Evolutionary conservation across 1,140 invertebrate genomes (phyloP).

Genomic region (Cydia fagiglandana): DNA sequence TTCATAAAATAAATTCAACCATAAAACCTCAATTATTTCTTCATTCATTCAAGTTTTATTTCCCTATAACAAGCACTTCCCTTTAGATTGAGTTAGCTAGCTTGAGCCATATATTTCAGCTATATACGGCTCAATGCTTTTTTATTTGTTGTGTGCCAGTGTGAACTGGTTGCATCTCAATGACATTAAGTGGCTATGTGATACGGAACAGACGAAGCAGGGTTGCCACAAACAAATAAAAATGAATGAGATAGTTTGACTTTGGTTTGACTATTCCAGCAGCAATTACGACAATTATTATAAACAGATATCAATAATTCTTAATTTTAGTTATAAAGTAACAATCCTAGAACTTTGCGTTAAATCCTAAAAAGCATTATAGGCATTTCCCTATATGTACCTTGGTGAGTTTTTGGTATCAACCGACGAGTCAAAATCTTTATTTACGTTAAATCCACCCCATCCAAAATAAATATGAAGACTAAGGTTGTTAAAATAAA

Average conservation of each 20-base stretch:
- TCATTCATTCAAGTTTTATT: not conserved
- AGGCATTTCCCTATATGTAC: too few species aligned
- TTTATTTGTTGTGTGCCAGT: conserved; percentile 1
- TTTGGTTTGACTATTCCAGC: too few species aligned
- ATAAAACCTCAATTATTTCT: not conserved
- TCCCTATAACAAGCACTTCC: not conserved
- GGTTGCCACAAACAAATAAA: not conserved
- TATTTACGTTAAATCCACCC: too few species aligned
- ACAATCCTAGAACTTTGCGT: too few species aligned
- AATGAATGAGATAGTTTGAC: too few species aligned
- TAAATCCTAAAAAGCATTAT: too few species aligned
- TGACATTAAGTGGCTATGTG: not conserved
- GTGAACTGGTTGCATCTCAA: not conserved
- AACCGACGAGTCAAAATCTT: not conserved
- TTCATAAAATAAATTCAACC: not conserved
- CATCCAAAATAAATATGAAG: not conserved
- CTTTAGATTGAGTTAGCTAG: not conserved
- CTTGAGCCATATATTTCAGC: not conserved
- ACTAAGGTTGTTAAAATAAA: not conserved
- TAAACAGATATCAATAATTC: too few species aligned
- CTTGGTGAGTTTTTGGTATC: too few species aligned
- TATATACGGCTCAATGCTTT: not conserved
- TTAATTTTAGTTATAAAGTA: too few species aligned
- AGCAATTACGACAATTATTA: too few species aligned
- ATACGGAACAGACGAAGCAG: not conserved